Conservation (phyloP, 2,888 invertebrate genomes). For the Zelleria hepariella region DNA sequence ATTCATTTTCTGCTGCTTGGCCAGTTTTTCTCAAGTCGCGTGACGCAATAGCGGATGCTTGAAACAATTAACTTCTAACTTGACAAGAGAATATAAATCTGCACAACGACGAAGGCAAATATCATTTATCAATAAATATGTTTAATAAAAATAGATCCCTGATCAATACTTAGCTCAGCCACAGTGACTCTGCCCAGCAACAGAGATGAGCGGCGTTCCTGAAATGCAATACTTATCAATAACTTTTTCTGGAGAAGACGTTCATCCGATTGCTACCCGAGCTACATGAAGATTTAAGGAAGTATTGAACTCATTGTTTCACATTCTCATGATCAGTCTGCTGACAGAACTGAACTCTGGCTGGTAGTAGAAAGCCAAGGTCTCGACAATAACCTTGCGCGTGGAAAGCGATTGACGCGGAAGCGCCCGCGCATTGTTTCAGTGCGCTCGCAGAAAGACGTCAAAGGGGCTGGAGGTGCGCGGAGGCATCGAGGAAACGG, state of each 20-base stretch:
- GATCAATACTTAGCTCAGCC: no score
- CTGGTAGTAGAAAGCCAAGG: slow-evolving; percentile 49
- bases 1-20: slow-evolving; percentile 54
- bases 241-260: no score
- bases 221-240: no score
- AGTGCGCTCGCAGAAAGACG: slow-evolving; percentile 24
- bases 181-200: no score
- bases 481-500: slow-evolving; percentile 9
- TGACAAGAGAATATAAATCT: not conserved
- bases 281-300: no score
- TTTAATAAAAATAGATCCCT: no score
- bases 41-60: slow-evolving; percentile 60
- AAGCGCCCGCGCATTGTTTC: slow-evolving; percentile 57
- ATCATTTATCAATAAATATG: not conserved
- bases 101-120: not conserved
- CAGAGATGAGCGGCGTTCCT: no score
- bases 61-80: slow-evolving; percentile 6
- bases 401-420: slow-evolving; percentile 60
- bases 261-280: no score
- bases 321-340: not conserved
- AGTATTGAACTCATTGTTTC: not conserved
- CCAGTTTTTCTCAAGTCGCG: slow-evolving; percentile 51
- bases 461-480: slow-evolving; percentile 12
- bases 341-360: not conserved
- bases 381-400: slow-evolving; percentile 67